A percentile compares a stretch with the other conserved stretches of the same genome.
These are phyloP conservation scores for Jacana jacana DNA, from an alignment of 2,113 vertebrate species.

Conservation along the genomic window DNA sequence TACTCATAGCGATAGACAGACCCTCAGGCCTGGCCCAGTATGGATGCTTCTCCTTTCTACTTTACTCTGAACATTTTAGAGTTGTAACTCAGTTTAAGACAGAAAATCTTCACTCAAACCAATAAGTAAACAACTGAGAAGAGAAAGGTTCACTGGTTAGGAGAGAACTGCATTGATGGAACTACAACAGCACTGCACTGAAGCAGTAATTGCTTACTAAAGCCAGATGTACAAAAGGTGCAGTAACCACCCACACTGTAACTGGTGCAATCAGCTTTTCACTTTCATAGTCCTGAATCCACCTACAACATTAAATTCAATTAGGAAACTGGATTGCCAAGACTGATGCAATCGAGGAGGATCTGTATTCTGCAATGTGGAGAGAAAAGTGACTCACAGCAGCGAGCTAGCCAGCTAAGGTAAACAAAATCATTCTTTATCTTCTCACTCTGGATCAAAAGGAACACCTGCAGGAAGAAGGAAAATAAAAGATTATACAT, in stretches of 20 bases:
- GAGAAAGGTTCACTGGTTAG: neutral
- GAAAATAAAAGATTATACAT: slow-evolving; percentile 27
- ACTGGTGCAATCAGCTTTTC: slow-evolving; percentile 13
- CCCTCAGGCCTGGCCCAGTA: neutral
- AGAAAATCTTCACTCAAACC: neutral
- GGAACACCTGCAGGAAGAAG: slow-evolving; percentile 83
- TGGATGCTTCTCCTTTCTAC: neutral
- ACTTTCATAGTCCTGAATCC: slow-evolving; percentile 28
- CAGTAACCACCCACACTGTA: neutral
- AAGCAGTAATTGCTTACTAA: neutral
- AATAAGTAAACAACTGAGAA: neutral
- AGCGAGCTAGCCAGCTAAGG: slow-evolving; percentile 95
- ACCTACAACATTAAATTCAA: slow-evolving; percentile 42
- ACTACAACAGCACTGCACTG: neutral
- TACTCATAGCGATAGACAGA: neutral
- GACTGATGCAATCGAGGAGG: slow-evolving; percentile 23
- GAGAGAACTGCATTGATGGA: neutral
- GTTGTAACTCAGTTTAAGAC: neutral
- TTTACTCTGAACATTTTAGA: neutral
- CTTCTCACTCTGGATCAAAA: slow-evolving; percentile 96
- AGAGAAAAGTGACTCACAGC: slow-evolving; percentile 84
- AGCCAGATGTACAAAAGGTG: neutral
- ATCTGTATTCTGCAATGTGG: slow-evolving; percentile 5
- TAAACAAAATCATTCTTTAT: slow-evolving; percentile 95
- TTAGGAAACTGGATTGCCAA: slow-evolving; percentile 23